Conservation (phyloP, 2,888 invertebrate species). For the Diloba caeruleocephala region DNA sequence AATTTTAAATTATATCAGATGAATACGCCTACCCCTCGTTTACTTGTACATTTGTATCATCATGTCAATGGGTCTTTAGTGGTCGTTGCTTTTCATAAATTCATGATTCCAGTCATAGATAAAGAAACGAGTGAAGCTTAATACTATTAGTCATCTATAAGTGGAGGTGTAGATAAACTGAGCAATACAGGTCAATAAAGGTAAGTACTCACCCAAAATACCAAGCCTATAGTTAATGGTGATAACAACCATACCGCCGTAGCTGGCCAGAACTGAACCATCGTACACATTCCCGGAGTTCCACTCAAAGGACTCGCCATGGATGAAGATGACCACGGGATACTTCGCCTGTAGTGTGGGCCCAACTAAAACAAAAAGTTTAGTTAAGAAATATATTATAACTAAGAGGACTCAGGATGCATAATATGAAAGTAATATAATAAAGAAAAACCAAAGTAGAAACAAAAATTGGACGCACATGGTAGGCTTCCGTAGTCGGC, state of each 20-base stretch:
- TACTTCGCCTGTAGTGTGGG: slow-evolving; percentile 88
- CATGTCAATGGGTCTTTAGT: no score
- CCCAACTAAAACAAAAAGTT: slow-evolving; percentile 88
- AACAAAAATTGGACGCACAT: no score
- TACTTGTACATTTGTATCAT: no score
- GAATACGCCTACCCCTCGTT: not conserved
- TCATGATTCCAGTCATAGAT: no score
- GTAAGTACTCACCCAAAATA: slow-evolving; percentile 91
- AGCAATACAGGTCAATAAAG: not conserved
- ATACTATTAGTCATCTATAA: no score
- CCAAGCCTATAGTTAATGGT: slow-evolving; percentile 99
- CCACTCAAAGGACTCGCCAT: slow-evolving; percentile 98
- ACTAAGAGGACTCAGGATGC: no score
- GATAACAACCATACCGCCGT: slow-evolving; percentile 97
- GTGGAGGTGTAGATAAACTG: not conserved
- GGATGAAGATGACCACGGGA: slow-evolving; percentile 97
- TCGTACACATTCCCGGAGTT: slow-evolving; percentile 99
- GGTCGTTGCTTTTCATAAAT: no score
- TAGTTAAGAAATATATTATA: not conserved
- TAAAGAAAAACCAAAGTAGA: no score
- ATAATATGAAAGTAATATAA: no score
- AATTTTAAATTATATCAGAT: not conserved
- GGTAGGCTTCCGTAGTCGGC: no score
- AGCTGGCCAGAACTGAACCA: slow-evolving; percentile 97
- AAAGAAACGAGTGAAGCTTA: no score